A percentile compares a stretch with the other conserved stretches of the same genome.
Evolutionary conservation across 2,888 invertebrate species (phyloP).

Genomic region (Arctia plantaginis): DNA sequence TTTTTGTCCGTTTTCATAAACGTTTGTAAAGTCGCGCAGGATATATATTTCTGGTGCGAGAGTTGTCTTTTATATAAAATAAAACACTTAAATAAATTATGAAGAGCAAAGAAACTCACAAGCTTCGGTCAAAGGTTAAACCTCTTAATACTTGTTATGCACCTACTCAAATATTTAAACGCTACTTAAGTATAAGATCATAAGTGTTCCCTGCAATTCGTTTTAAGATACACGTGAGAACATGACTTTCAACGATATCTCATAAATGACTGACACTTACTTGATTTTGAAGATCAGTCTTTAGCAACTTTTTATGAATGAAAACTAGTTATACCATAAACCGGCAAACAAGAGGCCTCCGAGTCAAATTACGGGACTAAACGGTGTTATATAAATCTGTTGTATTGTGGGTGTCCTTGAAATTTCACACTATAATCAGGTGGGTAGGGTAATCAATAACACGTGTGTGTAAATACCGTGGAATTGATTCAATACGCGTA

Average conservation of each 20-base stretch:
- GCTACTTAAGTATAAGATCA: neutral
- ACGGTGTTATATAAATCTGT: neutral
- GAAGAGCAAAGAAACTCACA: neutral
- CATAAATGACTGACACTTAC: neutral
- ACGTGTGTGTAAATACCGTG: neutral
- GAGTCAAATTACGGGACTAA: neutral
- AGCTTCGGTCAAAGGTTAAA: neutral
- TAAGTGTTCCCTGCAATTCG: neutral
- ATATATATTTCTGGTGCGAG: too few relatives aligned
- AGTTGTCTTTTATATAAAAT: neutral
- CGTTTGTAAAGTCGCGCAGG: too few relatives aligned
- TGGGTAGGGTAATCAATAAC: neutral
- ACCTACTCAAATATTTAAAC: neutral
- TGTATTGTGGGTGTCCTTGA: constrained; percentile 3
- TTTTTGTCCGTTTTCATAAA: too few relatives aligned
- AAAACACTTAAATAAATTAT: neutral
- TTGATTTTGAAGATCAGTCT: neutral
- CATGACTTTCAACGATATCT: neutral
- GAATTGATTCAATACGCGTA: neutral
- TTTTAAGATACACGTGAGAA: neutral
- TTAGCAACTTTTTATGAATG: neutral
- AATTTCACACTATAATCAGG: constrained; percentile 1
- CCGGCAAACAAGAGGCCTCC: constrained; percentile 1
- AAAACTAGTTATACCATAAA: neutral
- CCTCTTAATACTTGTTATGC: neutral